phyloP scores from a whole-genome alignment of 2,888 invertebrate genomes.

The Actias luna region DNA sequence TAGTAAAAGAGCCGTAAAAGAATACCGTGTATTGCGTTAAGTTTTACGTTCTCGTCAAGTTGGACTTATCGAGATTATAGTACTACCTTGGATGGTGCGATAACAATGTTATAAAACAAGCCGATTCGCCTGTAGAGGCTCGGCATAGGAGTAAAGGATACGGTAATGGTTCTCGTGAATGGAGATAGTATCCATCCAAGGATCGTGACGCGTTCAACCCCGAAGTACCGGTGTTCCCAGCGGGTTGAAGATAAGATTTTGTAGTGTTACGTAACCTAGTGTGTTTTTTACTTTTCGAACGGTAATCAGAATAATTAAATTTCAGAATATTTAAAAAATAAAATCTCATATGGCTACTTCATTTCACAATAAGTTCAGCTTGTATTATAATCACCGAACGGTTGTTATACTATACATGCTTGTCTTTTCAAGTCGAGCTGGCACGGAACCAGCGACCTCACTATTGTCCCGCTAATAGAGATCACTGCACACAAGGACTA shows the following conservation, averaged over 20 bases:
- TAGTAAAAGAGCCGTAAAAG: too few relatives aligned
- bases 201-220: conserved; percentile 50
- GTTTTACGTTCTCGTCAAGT: background rate
- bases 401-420: too few relatives aligned
- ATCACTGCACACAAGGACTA: too few relatives aligned
- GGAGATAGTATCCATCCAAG: conserved; percentile 47
- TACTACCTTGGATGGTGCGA: conserved; percentile 26
- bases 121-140: conserved; percentile 33
- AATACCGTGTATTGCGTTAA: background rate
- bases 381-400: too few relatives aligned
- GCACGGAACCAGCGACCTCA: too few relatives aligned
- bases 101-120: conserved; percentile 40
- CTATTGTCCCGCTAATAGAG: too few relatives aligned
- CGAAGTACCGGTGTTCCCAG: conserved; percentile 23
- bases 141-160: conserved; percentile 34
- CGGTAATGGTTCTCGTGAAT: conserved; percentile 49
- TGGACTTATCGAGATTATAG: conserved; percentile 13
- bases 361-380: too few relatives aligned
- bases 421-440: too few relatives aligned
- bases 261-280: conserved; percentile 38
- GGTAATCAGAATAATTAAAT: background rate
- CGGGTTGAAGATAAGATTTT: conserved; percentile 31
- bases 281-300: conserved; percentile 1
- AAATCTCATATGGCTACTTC: too few relatives aligned
- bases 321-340: background rate